A percentile compares a stretch with the other conserved stretches of the same genome.
Evolutionary conservation across 2,797 vertebrate species (phyloP).

Genomic region (Lepilemur ruficaudatus): DNA sequence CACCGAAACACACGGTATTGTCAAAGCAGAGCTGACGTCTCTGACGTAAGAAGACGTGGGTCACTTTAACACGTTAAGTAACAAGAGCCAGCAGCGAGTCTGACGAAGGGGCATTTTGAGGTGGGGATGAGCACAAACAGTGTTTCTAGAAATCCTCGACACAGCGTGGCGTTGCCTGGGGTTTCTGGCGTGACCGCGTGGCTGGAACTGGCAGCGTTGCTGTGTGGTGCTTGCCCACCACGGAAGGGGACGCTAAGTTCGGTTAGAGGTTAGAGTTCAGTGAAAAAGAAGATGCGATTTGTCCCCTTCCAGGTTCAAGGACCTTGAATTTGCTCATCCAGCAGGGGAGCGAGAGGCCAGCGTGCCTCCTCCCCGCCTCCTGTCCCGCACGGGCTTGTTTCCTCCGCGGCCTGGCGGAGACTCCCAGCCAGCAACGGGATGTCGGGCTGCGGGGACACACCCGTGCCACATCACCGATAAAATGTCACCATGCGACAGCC

Average conservation of each 20-base stretch:
- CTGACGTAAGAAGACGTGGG: fast-evolving
- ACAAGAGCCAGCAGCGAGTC: fast-evolving
- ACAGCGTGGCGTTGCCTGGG: fast-evolving
- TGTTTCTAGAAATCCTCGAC: fast-evolving
- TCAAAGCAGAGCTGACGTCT: fast-evolving
- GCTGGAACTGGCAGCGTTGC: neutral
- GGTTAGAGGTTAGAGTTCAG: neutral
- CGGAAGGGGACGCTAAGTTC: fast-evolving
- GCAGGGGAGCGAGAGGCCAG: fast-evolving
- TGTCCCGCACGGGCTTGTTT: neutral
- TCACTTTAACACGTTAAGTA: fast-evolving
- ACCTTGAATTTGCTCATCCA: fast-evolving
- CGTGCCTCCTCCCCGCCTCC: neutral
- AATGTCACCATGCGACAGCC: fast-evolving
- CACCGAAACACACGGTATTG: fast-evolving
- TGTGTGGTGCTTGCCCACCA: fast-evolving
- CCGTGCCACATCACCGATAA: neutral
- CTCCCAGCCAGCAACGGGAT: fast-evolving
- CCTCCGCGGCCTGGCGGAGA: fast-evolving
- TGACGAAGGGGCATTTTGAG: fast-evolving
- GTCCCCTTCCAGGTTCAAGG: neutral
- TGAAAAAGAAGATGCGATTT: fast-evolving
- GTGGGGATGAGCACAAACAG: fast-evolving
- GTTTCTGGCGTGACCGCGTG: fast-evolving
- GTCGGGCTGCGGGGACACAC: neutral